phyloP scores from a whole-genome alignment of 2,888 invertebrate genomes.

The Heliothis peltigera region DNA sequence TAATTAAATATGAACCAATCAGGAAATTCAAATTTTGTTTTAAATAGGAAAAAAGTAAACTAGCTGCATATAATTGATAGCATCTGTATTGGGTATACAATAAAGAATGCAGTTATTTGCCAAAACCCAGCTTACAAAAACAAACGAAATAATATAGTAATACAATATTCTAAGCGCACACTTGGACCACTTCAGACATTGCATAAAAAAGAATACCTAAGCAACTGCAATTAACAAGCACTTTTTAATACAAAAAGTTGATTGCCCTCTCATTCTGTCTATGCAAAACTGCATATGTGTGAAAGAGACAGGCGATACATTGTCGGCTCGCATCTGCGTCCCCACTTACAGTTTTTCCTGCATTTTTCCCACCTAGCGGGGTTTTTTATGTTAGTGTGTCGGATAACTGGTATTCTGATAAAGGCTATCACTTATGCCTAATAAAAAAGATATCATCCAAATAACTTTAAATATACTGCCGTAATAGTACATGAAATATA shows the following conservation, averaged over 20 bases:
- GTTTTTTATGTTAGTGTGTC: constrained; percentile 68
- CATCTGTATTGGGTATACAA: neutral
- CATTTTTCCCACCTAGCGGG: constrained; percentile 71
- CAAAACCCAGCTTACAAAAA: constrained; percentile 30
- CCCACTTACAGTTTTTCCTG: constrained; percentile 73
- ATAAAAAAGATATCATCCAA: neutral
- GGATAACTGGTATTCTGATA: constrained; percentile 50
- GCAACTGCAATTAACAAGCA: constrained; percentile 72
- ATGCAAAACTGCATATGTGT: constrained; percentile 31
- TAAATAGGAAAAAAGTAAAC: no score
- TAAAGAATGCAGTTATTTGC: constrained; percentile 23
- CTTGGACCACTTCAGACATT: constrained; percentile 54
- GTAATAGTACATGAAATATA: no score
- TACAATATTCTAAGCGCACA: constrained; percentile 60
- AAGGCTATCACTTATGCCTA: constrained; percentile 37
- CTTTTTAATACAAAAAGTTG: constrained; percentile 63
- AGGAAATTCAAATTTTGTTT: no score
- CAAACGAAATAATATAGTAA: constrained; percentile 52
- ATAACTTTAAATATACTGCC: no score
- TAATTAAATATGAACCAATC: no score
- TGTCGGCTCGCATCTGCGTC: constrained; percentile 69
- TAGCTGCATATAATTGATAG: no score
- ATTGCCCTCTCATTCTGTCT: constrained; percentile 47
- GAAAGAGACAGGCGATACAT: constrained; percentile 60
- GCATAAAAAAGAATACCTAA: constrained; percentile 63